Evolutionary conservation across 23 tunicate species (phyloP), one percentile per base, ranked within the genome.

Genomic region (Halocynthia aurantium): DNA sequence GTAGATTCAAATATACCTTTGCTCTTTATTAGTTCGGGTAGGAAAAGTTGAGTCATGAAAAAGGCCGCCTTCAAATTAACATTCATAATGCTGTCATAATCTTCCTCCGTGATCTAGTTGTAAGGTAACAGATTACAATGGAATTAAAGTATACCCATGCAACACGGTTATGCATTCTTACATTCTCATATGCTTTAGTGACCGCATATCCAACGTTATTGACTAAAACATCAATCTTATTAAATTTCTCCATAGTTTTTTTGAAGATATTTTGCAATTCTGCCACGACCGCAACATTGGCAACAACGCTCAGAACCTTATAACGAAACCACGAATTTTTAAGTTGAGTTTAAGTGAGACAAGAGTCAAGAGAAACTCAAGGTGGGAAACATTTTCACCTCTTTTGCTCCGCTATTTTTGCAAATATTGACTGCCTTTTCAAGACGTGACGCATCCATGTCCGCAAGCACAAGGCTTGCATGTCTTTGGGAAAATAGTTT

Each of bases 181-280:
- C 55, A 20, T 71, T 53, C 44, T 71, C 76, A 15, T 49, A 71
- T 9, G 76, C 50, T n/a, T 8, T 10, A 5, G 22, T 71, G 18
- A 10, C 49, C 11, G 76, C 76, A 53, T 19, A 71, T 49, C 76
- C 76, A 51, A 51, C 76, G n/a, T 71, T 71, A 15, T 71, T 71
- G 64, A 71, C 55, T 53, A 71, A 15, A 10, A 71, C 55, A 51
- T 71, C 76, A 10, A 71, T 49, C 18, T 51, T 51, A n/a, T 53
- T 53, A 15, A 19, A 51, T 19, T 49, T 19, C 6, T 71, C 13
- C 11, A 49, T 51, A 8, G 76, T 51, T 10, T 71, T 51, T 6
- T 71, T 71, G 10, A 49, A 11, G 9, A 71, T 51, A 15, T 51
- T 50, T 71, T 71, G 50, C 13, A 51, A 50, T 19, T 71, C 76